Percentiles rank a stretch among this genome's conserved stretches.
Evolutionary conservation across 2,888 invertebrate genomes (phyloP).

Genomic region (Nomada ferruginata): DNA sequence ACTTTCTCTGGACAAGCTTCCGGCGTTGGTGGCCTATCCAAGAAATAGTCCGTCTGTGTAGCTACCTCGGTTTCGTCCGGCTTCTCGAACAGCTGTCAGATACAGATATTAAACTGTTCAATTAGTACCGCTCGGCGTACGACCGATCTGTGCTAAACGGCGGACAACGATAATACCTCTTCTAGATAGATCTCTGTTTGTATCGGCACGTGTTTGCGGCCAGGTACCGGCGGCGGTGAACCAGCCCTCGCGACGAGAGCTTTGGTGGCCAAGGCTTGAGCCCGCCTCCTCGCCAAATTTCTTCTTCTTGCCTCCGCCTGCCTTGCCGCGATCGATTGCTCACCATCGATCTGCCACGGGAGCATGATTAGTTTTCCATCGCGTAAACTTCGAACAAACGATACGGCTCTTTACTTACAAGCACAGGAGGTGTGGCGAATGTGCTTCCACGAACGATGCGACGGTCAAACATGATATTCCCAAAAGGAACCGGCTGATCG

Average conservation of each 20-base stretch:
- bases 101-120: background rate
- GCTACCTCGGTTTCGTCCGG: conserved; percentile 91
- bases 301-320: conserved; percentile 89
- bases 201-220: conserved; percentile 93
- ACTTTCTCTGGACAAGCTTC: conserved; percentile 91
- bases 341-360: conserved; percentile 83
- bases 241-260: conserved; percentile 86
- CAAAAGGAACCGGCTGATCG: conserved; percentile 86
- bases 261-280: conserved; percentile 86
- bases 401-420: conserved; percentile 75
- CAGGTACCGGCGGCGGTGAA: conserved; percentile 92
- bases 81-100: conserved; percentile 87
- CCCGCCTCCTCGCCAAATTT: conserved; percentile 90
- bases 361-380: background rate
- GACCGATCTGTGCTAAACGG: background rate
- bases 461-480: conserved; percentile 96
- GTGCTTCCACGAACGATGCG: conserved; percentile 94
- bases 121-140: too few relatives aligned
- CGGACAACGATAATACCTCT: conserved; percentile 86
- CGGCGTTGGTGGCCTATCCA: conserved; percentile 93
- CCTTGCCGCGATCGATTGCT: conserved; percentile 85
- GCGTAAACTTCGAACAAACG: background rate
- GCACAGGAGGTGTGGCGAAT: conserved; percentile 85
- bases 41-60: conserved; percentile 94
- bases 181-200: conserved; percentile 96